Conservation (phyloP, 2,113 vertebrate species). For the Pagrus major region DNA sequence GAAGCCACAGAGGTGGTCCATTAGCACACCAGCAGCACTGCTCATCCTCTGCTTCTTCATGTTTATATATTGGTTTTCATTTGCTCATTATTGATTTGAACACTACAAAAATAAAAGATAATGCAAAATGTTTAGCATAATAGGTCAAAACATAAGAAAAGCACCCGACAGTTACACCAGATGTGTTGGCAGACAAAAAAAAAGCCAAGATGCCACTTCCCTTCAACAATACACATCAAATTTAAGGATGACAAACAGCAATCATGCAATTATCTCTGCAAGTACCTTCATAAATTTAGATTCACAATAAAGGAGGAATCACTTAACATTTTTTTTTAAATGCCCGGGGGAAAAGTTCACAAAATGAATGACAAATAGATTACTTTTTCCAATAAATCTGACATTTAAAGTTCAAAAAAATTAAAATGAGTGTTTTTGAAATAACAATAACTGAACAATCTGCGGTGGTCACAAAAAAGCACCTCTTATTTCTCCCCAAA, state of each 20-base stretch:
- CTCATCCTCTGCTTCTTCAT: not conserved
- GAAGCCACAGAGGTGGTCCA: conserved; percentile 22
- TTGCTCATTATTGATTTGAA: not conserved
- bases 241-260: not conserved
- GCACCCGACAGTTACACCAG: not conserved
- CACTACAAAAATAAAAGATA: not conserved
- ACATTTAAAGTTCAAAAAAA: not conserved
- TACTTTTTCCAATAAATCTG: too few relatives aligned
- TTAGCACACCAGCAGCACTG: not conserved
- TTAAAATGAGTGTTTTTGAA: not conserved
- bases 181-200: not conserved
- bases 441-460: not conserved
- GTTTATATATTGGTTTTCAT: conserved; percentile 6
- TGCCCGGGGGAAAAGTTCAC: not conserved
- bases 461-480: too few relatives aligned
- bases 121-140: not conserved
- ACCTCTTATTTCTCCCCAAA: too few relatives aligned
- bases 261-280: not conserved
- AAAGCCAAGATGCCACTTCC: not conserved
- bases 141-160: not conserved
- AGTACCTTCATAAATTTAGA: not conserved
- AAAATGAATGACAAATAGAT: not conserved
- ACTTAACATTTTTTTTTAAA: not conserved
- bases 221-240: not conserved
- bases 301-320: conserved; percentile 3